These are phyloP conservation scores for Hapalemur alaotrensis DNA, from an alignment of 2,797 vertebrate species.

Conservation along the genomic window DNA sequence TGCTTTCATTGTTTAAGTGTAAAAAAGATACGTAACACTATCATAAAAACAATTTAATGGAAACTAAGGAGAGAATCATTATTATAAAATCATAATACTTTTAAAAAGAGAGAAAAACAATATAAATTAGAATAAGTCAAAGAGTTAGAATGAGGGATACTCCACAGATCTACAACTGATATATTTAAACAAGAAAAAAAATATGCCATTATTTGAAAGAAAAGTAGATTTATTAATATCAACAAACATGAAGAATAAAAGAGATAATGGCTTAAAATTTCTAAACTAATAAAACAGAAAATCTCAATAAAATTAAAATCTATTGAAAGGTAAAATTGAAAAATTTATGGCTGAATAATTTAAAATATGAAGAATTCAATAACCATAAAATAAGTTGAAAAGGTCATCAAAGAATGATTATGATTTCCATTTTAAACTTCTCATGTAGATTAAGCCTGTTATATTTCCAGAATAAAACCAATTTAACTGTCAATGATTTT, in stretches of 20 bases:
- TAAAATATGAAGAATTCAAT: not conserved
- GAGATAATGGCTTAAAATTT: not conserved
- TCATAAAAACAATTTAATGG: not conserved
- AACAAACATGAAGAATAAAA: not conserved
- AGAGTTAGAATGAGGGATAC: not conserved
- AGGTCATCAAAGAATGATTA: not conserved
- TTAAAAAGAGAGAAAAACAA: not conserved
- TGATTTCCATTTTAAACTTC: not conserved
- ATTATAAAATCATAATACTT: not conserved
- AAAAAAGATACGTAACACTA: not conserved
- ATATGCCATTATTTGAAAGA: not conserved
- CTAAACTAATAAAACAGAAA: not conserved
- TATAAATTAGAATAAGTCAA: not conserved
- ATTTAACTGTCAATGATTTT: conserved; percentile 11
- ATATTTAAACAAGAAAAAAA: not conserved
- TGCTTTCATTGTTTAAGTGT: not conserved
- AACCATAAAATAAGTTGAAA: not conserved
- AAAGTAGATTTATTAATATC: not conserved
- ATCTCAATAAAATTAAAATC: not conserved
- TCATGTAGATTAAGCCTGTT: not conserved
- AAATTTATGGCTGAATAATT: not conserved
- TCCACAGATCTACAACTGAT: not conserved
- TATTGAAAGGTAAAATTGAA: not conserved
- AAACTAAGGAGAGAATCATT: not conserved
- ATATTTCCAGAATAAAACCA: conserved; percentile 31